Conservation (phyloP, 2,888 invertebrate genomes). For the Oscheius sp. region DNA sequence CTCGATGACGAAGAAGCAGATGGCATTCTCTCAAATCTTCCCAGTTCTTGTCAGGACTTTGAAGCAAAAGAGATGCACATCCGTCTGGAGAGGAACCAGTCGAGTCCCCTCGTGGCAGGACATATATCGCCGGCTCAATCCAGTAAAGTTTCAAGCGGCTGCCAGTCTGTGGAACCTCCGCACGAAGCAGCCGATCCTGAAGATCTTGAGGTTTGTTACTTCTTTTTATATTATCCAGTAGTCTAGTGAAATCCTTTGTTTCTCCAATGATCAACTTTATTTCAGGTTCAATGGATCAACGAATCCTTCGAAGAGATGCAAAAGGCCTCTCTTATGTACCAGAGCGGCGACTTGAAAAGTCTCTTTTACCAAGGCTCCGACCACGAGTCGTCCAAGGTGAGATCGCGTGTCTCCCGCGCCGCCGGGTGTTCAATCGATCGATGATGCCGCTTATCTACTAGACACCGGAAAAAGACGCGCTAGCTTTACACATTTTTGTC, state of each 20-base stretch:
- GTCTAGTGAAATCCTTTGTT: not conserved
- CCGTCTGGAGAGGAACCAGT: slow-evolving; percentile 36
- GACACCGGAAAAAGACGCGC: slow-evolving; percentile 23
- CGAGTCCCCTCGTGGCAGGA: slow-evolving; percentile 28
- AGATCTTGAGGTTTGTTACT: slow-evolving; percentile 27
- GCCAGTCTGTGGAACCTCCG: slow-evolving; percentile 32
- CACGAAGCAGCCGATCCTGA: slow-evolving; percentile 24
- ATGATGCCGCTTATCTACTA: slow-evolving; percentile 32
- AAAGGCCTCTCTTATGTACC: slow-evolving; percentile 33
- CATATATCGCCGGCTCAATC: slow-evolving; percentile 30
- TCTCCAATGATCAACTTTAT: too few relatives aligned
- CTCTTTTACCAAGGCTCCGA: slow-evolving; percentile 37
- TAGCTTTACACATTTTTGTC: slow-evolving; percentile 1
- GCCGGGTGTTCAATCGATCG: slow-evolving; percentile 30
- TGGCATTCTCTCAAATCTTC: slow-evolving; percentile 34
- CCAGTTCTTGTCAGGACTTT: slow-evolving; percentile 36
- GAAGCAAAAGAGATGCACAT: slow-evolving; percentile 36
- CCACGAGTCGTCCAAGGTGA: slow-evolving; percentile 35
- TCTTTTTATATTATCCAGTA: not conserved
- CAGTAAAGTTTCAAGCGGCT: slow-evolving; percentile 25
- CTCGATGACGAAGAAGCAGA: slow-evolving; percentile 36
- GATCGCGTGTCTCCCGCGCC: slow-evolving; percentile 20
- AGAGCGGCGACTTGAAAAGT: slow-evolving; percentile 34
- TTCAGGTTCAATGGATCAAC: slow-evolving; percentile 40
- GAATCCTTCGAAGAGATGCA: slow-evolving; percentile 39